Base-by-base conservation (phyloP, 2,797 vertebrate species). In the Pangasius larnaudii region DNA sequence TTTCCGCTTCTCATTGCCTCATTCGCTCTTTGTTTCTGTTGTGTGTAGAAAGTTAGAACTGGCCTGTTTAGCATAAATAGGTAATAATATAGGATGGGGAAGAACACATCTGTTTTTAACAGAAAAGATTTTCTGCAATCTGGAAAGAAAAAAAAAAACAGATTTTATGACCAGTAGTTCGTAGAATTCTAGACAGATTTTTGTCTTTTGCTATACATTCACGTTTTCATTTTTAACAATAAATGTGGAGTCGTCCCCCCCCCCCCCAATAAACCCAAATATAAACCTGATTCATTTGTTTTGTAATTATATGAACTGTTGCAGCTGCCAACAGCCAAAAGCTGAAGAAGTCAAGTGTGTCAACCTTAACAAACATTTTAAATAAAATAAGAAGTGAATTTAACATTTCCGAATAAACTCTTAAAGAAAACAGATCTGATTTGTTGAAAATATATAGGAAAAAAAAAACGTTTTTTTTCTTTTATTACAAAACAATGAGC, bases 1-100 rank as follows among this genome's bases (percentile, higher is more conserved):
- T 49, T 61, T 61, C 36, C 11, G 16, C 71, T 49, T 63, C 53
- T 74, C 88, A 42, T 88, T n/a, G 53, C 61, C 82, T 78, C 78
- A 85, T 67, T 82, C 84, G 63, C 78, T 89, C 27, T 63, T n/a
- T 67, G 19, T 36, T 59, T 46, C 61, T 67, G n/a, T 9, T 4
- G 9, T 61, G 36, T 49, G 27, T 67, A 30, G 19, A 69, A 67
- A 51, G 30, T 51, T 63, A 61, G 19, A 80, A 14, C 42, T 3
- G 19, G 22, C 27, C n/a, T 3, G 14, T 14, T 69, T 65, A 67
- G 19, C 10, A 24, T 36, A 69, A 69, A 22, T 36, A 67, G 80
- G 7, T 84, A 69, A 65, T 82, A 10, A 82, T 81, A 30, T 46
- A 49, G 42, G 3, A 65, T 27, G 2, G 14, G 8, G 3, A 3